These are phyloP conservation scores for Coreoperca whiteheadi DNA, from an alignment of 2,113 vertebrate genomes.

Conservation along the genomic window DNA sequence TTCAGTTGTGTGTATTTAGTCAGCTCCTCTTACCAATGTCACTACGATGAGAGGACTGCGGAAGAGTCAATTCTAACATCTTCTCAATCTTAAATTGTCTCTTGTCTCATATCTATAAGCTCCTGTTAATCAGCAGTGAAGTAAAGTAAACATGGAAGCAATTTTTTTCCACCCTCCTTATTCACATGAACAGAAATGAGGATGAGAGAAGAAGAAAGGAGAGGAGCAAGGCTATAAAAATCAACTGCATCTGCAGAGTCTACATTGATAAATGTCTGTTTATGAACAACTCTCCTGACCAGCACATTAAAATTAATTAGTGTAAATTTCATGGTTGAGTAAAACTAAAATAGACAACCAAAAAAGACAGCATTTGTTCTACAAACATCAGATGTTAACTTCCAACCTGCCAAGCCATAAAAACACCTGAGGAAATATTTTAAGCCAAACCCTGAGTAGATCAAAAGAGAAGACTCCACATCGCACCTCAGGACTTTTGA, in stretches of 20 bases:
- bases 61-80: conserved; percentile 1
- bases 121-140: conserved; percentile 16
- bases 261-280: neutral
- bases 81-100: conserved; percentile 2
- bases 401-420: neutral
- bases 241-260: conserved; percentile 1
- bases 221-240: conserved; percentile 3
- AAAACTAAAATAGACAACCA: conserved; percentile 4
- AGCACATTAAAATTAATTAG: neutral
- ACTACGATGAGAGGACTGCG: neutral
- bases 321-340: neutral
- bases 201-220: conserved; percentile 9
- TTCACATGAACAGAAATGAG: conserved; percentile 19
- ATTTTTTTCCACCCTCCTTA: neutral
- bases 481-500: conserved; percentile 13
- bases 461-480: neutral
- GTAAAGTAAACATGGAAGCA: neutral
- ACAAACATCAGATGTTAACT: conserved; percentile 1
- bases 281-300: neutral
- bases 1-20: conserved; percentile 5
- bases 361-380: conserved; percentile 4
- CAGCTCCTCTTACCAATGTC: conserved; percentile 21
- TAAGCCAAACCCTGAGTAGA: neutral
- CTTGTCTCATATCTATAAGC: neutral
- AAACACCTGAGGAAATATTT: conserved; percentile 12